phyloP scores from a whole-genome alignment of 1,140 invertebrate genomes.

The Mercenaria mercenaria region DNA sequence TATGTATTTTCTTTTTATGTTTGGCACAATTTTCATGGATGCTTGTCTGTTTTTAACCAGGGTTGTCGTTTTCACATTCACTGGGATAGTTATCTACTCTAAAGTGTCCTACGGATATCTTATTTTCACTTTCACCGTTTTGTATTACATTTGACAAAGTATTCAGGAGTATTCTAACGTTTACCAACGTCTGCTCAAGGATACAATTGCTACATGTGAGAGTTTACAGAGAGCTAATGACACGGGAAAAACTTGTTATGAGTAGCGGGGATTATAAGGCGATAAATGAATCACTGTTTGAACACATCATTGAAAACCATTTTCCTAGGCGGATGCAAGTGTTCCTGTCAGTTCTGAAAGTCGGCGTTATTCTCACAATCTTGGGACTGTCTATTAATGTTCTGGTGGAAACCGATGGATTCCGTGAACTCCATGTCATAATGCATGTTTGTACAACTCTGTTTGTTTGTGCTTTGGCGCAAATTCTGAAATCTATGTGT shows the following conservation, averaged over 20 bases:
- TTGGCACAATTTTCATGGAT: constrained; percentile 55
- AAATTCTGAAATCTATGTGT: constrained; percentile 34
- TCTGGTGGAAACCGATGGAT: constrained; percentile 21
- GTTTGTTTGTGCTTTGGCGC: constrained; percentile 48
- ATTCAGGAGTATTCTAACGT: constrained; percentile 6
- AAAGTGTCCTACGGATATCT: constrained; percentile 54
- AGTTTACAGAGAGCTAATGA: constrained; percentile 9
- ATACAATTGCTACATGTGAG: background rate
- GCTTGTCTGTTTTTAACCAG: constrained; percentile 37
- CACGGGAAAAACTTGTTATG: background rate
- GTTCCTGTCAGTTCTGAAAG: constrained; percentile 29
- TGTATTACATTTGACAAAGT: constrained; percentile 49
- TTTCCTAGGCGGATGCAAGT: constrained; percentile 40
- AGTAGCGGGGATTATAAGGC: background rate
- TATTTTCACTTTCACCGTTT: constrained; percentile 45
- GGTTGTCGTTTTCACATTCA: constrained; percentile 33
- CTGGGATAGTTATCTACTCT: constrained; percentile 49
- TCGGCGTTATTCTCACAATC: background rate
- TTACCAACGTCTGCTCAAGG: constrained; percentile 33
- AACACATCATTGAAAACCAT: constrained; percentile 46
- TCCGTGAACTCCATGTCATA: constrained; percentile 21
- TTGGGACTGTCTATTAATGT: constrained; percentile 23
- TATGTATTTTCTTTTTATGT: constrained; percentile 40
- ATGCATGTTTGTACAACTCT: constrained; percentile 52
- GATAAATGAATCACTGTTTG: constrained; percentile 30